Conservation (phyloP, 2,797 vertebrate genomes). For the Xenopus petersii region DNA sequence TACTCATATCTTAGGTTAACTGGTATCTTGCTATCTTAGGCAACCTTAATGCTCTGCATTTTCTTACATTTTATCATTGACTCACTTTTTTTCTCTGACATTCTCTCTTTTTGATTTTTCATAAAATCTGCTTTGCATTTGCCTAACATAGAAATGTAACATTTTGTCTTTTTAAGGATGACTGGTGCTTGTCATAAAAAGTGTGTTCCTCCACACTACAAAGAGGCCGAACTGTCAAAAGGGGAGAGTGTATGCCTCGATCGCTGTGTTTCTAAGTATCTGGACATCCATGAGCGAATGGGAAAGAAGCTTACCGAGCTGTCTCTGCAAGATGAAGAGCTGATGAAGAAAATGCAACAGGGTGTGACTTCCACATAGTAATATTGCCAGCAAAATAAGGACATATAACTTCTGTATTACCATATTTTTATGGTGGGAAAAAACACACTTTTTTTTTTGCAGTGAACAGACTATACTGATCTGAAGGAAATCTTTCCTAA, state of each 20-base stretch:
- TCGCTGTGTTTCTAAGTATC: constrained; percentile 94
- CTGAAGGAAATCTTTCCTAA: too few species aligned
- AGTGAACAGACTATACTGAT: too few species aligned
- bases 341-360: constrained; percentile 81
- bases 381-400: too few species aligned
- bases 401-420: too few species aligned
- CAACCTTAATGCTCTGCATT: too few species aligned
- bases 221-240: constrained; percentile 90
- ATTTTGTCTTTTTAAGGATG: constrained; percentile 65
- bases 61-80: too few species aligned
- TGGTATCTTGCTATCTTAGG: too few species aligned
- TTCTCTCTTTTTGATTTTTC: too few species aligned
- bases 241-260: constrained; percentile 93
- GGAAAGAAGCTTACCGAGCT: constrained; percentile 92
- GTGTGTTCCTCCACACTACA: constrained; percentile 93
- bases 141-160: neutral
- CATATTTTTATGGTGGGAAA: too few species aligned
- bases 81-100: too few species aligned
- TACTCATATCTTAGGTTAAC: too few species aligned
- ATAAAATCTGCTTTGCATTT: neutral
- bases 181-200: constrained; percentile 93
- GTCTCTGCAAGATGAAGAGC: constrained; percentile 89
- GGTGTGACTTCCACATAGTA: constrained; percentile 56
- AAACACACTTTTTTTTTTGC: too few species aligned
- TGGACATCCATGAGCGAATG: constrained; percentile 91